A percentile compares a stretch with the other conserved stretches of the same genome.
phyloP scores from a whole-genome alignment of 2,113 vertebrate species.

The Gambusia affinis region DNA sequence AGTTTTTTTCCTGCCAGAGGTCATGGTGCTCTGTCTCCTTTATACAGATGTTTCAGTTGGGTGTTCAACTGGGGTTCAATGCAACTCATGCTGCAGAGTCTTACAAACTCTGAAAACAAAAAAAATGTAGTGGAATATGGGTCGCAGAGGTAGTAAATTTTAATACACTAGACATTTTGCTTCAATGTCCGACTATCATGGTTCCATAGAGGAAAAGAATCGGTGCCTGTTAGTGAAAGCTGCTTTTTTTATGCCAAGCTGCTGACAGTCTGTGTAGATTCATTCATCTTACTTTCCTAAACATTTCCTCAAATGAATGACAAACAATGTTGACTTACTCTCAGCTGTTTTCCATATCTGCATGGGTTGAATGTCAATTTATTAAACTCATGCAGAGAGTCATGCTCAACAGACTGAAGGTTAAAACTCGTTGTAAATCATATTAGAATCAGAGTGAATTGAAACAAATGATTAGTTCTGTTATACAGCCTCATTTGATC shows the following conservation, averaged over 20 bases:
- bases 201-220: background rate
- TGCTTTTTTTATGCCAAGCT: too few species aligned
- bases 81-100: slow-evolving; percentile 1
- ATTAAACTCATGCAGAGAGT: background rate
- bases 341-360: background rate
- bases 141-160: too few species aligned
- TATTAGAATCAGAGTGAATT: background rate
- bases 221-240: background rate
- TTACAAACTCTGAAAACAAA: too few species aligned
- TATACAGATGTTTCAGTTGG: slow-evolving; percentile 16
- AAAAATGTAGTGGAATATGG: too few species aligned
- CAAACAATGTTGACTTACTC: background rate
- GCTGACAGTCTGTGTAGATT: background rate
- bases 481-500: background rate
- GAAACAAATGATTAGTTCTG: background rate
- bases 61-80: background rate
- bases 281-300: background rate
- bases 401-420: background rate
- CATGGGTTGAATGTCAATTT: background rate
- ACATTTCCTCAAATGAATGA: background rate
- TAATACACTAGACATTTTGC: too few species aligned
- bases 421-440: background rate
- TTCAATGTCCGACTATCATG: background rate
- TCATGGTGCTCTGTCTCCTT: slow-evolving; percentile 15
- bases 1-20: slow-evolving; percentile 42